Conservation (phyloP, 2,113 vertebrate genomes). For the Pomatostomus ruficeps region DNA sequence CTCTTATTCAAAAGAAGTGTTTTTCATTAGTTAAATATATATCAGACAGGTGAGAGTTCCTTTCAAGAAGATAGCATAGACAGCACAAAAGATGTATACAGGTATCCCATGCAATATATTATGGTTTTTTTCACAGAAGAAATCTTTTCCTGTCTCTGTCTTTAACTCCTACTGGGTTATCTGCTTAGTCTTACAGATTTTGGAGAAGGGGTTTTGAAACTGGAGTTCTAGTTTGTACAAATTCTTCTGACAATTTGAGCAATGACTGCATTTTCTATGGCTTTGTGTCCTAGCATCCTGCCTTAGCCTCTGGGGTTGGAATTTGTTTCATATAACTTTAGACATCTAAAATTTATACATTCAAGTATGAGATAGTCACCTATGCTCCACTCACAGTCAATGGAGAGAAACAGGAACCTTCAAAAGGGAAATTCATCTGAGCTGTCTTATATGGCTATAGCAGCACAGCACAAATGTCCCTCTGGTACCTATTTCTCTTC, state of each 20-base stretch:
- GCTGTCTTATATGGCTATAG: background rate
- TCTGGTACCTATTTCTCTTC: background rate
- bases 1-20: background rate
- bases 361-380: background rate
- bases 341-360: background rate
- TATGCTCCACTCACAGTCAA: background rate
- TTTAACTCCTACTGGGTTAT: background rate
- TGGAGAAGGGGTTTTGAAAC: background rate
- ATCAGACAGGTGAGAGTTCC: background rate
- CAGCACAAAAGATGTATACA: background rate
- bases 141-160: background rate
- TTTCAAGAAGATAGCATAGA: background rate
- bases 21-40: background rate
- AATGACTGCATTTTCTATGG: background rate
- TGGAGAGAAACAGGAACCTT: background rate
- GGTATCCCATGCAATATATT: background rate
- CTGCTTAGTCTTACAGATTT: background rate
- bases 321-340: background rate
- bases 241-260: background rate
- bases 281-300: background rate
- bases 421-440: background rate
- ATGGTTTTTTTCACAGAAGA: background rate
- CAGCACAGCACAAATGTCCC: background rate
- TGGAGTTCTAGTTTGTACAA: background rate
- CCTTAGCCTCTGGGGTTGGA: background rate